Base-by-base conservation (phyloP, 2,888 invertebrate genomes). In the Marronus borbonicus region DNA sequence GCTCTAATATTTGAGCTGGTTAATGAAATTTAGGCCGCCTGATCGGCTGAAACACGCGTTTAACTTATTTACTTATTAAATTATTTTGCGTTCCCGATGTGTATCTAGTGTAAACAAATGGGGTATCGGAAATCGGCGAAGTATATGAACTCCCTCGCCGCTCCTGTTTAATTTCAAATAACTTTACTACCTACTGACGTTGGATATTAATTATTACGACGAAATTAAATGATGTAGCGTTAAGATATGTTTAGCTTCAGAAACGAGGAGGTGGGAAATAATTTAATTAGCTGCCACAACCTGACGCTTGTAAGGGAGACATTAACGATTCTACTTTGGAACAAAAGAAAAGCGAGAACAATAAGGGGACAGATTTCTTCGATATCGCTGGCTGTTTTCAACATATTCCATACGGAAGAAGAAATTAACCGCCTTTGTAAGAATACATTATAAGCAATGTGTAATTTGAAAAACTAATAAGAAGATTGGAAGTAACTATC, bases 11-110 rank as follows among this genome's bases (percentile, higher is more conserved):
- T 62, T 28, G 62, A 62, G 24, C 62, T 62, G 24, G 31, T 62
- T 62, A 62, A 28, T 62, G 31, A 62, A 62, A 62, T 62, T 62
- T 31, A 14, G 24, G 12, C 28, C 31, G 62, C 62, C 20, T 31
- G 24, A 62, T 28, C 31, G 62, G 62, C 20, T n/a, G 24, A 31
- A 62, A n/a, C 62, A 62, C 24, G 28, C 62, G 62, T 62, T 62
- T 31, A 31, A 62, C 62, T 62, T 62, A 62, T 62, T 62, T 62
- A 62, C 62, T 62, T 62, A 62, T 62, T 62, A 62, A 62, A 62
- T 62, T 62, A 62, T 62, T 62, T 62, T 62, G 62, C 28, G 14
- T 31, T n/a, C 28, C 14, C 60, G 28, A 5, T 4, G 3, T 52
- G n/a, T 52, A 52, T n/a, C n/a, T 1, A 52, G 17, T 17, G 52